Conservation (phyloP, 2,113 vertebrate species). For the Machaerirhynchus nigripectus region DNA sequence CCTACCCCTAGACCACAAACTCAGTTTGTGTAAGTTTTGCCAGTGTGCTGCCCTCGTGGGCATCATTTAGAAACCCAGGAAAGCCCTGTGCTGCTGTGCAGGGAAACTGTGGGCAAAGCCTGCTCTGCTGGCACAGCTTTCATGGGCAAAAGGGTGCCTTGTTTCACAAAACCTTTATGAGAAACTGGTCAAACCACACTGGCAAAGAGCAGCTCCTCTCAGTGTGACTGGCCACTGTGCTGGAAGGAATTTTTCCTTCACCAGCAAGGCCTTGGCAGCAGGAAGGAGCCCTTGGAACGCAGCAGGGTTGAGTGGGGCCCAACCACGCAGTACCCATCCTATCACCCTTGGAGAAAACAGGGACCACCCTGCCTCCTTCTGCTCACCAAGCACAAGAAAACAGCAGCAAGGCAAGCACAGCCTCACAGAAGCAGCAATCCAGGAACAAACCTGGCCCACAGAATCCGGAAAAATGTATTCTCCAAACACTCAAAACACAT, state of each 20-base stretch:
- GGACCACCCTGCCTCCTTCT: background rate
- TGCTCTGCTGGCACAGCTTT: background rate
- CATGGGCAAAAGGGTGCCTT: background rate
- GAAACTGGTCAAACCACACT: background rate
- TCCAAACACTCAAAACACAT: background rate
- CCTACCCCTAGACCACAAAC: background rate
- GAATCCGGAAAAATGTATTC: background rate
- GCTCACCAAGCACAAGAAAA: background rate
- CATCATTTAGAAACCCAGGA: background rate
- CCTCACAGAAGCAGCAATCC: background rate
- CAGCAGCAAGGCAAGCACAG: background rate
- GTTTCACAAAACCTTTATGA: background rate
- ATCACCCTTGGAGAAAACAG: background rate
- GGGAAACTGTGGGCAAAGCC: background rate
- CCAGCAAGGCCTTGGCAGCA: background rate
- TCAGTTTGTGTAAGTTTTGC: background rate
- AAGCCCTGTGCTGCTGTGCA: background rate
- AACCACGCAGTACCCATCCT: background rate
- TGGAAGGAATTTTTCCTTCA: background rate
- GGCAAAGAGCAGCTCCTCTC: background rate
- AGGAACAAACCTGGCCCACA: background rate
- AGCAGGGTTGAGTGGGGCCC: background rate
- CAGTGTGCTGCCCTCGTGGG: background rate
- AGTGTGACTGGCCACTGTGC: fast-evolving
- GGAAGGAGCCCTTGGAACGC: background rate